These are phyloP conservation scores for Cuniculus paca DNA, from an alignment of 2,797 vertebrate genomes.

Conservation along the genomic window DNA sequence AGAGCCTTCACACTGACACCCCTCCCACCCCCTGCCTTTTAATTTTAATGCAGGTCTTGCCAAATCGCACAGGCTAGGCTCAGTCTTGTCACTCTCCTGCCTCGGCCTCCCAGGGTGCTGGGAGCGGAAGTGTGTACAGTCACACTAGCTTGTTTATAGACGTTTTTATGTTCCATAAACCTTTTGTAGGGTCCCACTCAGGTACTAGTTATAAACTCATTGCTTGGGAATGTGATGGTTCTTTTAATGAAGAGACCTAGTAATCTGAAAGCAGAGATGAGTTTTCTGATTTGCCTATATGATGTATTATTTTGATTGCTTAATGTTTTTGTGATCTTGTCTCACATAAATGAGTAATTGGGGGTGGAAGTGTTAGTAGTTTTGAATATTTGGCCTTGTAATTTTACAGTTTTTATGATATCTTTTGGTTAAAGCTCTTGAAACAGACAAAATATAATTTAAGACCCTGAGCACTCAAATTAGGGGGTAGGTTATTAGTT, in stretches of 20 bases:
- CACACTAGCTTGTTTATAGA: background rate
- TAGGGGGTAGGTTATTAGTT: background rate
- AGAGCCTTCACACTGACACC: background rate
- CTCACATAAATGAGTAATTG: background rate
- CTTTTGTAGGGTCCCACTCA: background rate
- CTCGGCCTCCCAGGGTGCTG: background rate
- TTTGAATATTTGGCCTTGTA: background rate
- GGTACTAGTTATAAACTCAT: background rate
- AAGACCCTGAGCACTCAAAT: background rate
- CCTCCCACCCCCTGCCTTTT: too few relatives aligned
- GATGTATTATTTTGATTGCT: background rate
- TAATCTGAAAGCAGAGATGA: constrained; percentile 17
- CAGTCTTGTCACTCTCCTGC: background rate
- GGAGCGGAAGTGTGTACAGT: background rate
- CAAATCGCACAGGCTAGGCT: background rate
- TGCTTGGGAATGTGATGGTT: background rate
- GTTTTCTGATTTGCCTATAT: background rate
- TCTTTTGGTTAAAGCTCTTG: background rate
- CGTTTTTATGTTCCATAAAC: background rate
- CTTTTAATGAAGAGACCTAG: background rate
- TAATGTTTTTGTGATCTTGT: background rate
- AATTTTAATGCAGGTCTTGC: background rate
- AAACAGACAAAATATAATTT: background rate
- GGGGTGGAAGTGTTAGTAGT: background rate
- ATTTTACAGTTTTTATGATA: background rate